Base-by-base conservation (phyloP, 2,888 invertebrate species). In the Heliconius ethilla region DNA sequence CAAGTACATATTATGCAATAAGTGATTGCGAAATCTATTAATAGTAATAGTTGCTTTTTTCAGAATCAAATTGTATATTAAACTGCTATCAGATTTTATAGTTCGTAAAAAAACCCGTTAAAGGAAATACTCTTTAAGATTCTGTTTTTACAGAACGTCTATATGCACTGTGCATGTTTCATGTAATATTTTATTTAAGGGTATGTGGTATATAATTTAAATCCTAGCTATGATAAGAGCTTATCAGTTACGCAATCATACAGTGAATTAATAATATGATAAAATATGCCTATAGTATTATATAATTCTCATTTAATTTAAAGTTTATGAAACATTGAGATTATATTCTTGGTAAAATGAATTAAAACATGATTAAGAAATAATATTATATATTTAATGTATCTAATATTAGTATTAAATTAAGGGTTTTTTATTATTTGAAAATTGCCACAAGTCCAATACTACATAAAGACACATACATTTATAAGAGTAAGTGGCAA, bases 241-340 rank as follows among this genome's bases (percentile, higher is more conserved):
- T 69, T 45, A 69, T 69, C 69, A 69, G 25, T 45, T 18, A 65
- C 7, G 27, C 6, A 25, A 27, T 13, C 25, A 15, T 11, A 27
- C 11, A 63, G 62, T 63, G 25, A 63, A 63, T 63, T 37, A 37
- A 22, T 7, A 51, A 40, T 69, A 18, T 69, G 25, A 40, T 25
- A 45, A 69, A 13, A 25, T 67, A 67, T 67, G 15, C 67, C 22
- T 69, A 40, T 15, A 69, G 37, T 69, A 69, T 69, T 37, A 25
- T 4, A 59, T n/a, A 59, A 59, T 59, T 25, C 40, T 69, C 67
- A 15, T 22, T 10, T 33, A 11, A 69, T n/a, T 25, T 15, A 69
- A 63, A 18, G 15, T 25, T 25, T 69, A 25, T 25, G 25, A 15
- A 40, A 45, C 40, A 7, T 15, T 69, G 25, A 69, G 40, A 69